Evolutionary conservation across 2,888 invertebrate species (phyloP), one percentile per base, ranked within the genome.

Genomic region (Rambutsinella grinnellia): DNA sequence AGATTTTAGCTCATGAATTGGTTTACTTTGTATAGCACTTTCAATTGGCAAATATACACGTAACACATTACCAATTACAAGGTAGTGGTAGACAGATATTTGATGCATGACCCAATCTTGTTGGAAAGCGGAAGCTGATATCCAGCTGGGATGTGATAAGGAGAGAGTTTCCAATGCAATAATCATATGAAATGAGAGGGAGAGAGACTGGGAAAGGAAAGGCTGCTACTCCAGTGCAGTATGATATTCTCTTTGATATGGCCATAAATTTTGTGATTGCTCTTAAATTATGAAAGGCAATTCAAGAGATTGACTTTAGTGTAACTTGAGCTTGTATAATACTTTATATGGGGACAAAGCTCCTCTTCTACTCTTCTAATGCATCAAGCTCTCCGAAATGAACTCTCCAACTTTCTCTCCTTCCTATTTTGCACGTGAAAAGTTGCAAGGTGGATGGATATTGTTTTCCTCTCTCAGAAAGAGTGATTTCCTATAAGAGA

Each of bases 251-350:
- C 69, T 66, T 78, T 79, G 69, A 79, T 80, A 76, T 78, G 76
- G 78, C 78, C 78, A 79, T 80, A 81, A 81, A 80, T 80, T 79
- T 78, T 72, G 76, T 80, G 81, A 81, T 81, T 81, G 81, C 79
- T 81, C 75, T 70, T 81, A 79, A 81, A 81, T 81, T 81, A 81
- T 80, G 81, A 79, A 81, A 79, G 75, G 78, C 81, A 79, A 78
- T 79, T 76, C 79, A 74, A 70, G 72, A 81, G 81, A 81, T 81
- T 81, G 81, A 79, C 72, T 81, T 72, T 53, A 23, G n/a, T 66
- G 72, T 66, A 72, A 72, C 72, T 60, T 66, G 72, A 72, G 53
- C 60, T 66, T 60, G 60, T 60, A 58, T 28, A 54, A 49, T 49
- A 17, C 19, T 5, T 51, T 6, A 47, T 47, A n/a, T n/a, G 36